Evolutionary conservation across 2,888 invertebrate genomes (phyloP).

Genomic region (Cordylochernes scorpioides): DNA sequence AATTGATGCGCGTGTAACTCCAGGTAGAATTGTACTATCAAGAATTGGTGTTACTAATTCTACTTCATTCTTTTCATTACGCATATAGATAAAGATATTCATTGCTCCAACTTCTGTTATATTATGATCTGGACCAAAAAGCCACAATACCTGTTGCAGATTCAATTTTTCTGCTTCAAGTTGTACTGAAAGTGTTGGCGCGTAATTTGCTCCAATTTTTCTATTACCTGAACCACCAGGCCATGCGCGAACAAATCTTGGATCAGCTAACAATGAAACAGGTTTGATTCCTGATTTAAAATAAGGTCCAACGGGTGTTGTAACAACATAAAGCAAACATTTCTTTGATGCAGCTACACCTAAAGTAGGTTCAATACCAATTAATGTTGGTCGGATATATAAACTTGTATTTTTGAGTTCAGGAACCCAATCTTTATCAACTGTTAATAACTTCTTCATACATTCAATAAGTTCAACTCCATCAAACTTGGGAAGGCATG

Average conservation of each 20-base stretch:
- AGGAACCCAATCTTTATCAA: conserved; percentile 96
- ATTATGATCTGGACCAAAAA: conserved; percentile 70
- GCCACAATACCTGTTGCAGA: conserved; percentile 79
- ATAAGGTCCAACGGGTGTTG: conserved; percentile 79
- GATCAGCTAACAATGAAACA: conserved; percentile 72
- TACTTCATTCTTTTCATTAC: conserved; percentile 56
- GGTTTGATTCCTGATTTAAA: conserved; percentile 43
- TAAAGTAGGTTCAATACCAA: conserved; percentile 77
- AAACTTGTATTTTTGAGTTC: conserved; percentile 55
- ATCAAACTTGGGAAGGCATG: conserved; percentile 81
- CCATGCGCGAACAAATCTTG: conserved; percentile 45
- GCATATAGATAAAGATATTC: conserved; percentile 73
- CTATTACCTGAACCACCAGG: too few species aligned
- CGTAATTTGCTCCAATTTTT: too few species aligned
- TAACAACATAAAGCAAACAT: conserved; percentile 68
- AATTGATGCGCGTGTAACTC: conserved; percentile 43
- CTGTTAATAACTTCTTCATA: conserved; percentile 49
- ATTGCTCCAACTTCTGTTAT: conserved; percentile 95
- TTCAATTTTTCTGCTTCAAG: conserved; percentile 45
- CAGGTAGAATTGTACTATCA: conserved; percentile 74
- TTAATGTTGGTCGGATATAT: conserved; percentile 81
- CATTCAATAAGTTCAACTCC: conserved; percentile 57
- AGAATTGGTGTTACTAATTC: conserved; percentile 74
- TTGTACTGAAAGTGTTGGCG: conserved; percentile 26
- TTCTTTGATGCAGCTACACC: conserved; percentile 63